Evolutionary conservation across 2,113 vertebrate species (phyloP).

Genomic region (Nothobranchius kuhntae): DNA sequence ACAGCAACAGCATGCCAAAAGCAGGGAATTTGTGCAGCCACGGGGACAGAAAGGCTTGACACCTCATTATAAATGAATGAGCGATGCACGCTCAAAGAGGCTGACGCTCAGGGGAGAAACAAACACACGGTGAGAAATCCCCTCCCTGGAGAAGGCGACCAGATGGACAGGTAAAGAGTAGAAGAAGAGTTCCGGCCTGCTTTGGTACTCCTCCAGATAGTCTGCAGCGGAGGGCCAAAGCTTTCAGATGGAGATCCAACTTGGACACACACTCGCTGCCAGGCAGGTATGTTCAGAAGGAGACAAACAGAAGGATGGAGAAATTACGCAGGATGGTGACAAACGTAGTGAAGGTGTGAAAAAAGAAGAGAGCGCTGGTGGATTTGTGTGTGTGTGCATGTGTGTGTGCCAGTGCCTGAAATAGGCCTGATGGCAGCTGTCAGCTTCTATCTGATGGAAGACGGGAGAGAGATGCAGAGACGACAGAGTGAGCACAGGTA

Average conservation of each 20-base stretch:
- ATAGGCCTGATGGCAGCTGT: conserved; percentile 72
- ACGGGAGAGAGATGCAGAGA: conserved; percentile 41
- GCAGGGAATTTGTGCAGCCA: conserved; percentile 34
- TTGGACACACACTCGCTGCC: conserved; percentile 22
- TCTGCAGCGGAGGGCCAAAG: conserved; percentile 12
- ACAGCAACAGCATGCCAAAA: conserved; percentile 38
- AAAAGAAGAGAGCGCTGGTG: conserved; percentile 6
- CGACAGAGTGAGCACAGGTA: conserved; percentile 45
- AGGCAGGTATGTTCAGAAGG: conserved; percentile 34
- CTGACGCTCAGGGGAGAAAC: conserved; percentile 29
- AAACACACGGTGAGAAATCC: conserved; percentile 35
- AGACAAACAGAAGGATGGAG: conserved; percentile 39
- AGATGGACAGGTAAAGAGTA: conserved; percentile 63
- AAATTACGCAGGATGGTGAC: conserved; percentile 44
- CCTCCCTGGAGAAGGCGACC: conserved; percentile 33
- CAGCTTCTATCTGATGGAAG: conserved; percentile 55
- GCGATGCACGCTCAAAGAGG: conserved; percentile 45
- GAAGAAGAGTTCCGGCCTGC: conserved; percentile 16
- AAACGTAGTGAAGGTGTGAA: conserved; percentile 44
- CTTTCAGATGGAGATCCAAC: conserved; percentile 47
- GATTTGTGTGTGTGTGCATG: neutral
- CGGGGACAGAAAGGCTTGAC: conserved; percentile 46
- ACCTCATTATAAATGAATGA: conserved; percentile 73
- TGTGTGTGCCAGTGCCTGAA: conserved; percentile 52
- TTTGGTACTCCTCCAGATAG: conserved; percentile 59